Conservation (phyloP, 2,797 vertebrate genomes). For the Huso huso region DNA sequence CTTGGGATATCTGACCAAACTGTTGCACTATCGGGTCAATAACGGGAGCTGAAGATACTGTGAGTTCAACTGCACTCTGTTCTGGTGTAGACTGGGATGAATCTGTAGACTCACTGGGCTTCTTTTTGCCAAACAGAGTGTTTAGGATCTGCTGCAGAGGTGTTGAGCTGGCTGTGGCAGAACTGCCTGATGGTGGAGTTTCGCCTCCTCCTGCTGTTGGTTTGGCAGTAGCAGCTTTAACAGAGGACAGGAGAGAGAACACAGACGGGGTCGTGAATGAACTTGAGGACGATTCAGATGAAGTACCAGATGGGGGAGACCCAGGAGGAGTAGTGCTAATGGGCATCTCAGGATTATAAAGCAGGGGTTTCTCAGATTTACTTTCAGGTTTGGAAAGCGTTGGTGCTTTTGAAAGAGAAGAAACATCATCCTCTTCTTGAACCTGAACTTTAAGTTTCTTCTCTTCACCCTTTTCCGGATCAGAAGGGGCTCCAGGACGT, state of each 20-base stretch:
- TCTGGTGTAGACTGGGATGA: conserved; percentile 45
- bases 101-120: conserved; percentile 46
- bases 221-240: conserved; percentile 38
- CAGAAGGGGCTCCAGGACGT: conserved; percentile 51
- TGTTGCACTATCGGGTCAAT: conserved; percentile 88
- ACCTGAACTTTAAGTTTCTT: conserved; percentile 64
- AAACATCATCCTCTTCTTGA: conserved; percentile 60
- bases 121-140: conserved; percentile 75
- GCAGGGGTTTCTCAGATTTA: conserved; percentile 58
- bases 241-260: conserved; percentile 41
- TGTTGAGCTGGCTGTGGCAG: conserved; percentile 36
- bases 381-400: conserved; percentile 52
- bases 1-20: conserved; percentile 78
- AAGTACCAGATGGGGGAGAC: conserved; percentile 59
- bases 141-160: conserved; percentile 83
- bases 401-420: conserved; percentile 43
- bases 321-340: conserved; percentile 57
- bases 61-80: conserved; percentile 37
- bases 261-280: conserved; percentile 46
- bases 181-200: conserved; percentile 36
- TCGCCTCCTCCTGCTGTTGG: too few species aligned
- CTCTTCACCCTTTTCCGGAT: conserved; percentile 65
- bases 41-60: conserved; percentile 47
- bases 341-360: conserved; percentile 57
- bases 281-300: conserved; percentile 58